Evolutionary conservation across 37 sponge, comb jelly and placozoan genomes (phyloP), one percentile per base, ranked within the genome.

Genomic region (Aplysina aerophoba): DNA sequence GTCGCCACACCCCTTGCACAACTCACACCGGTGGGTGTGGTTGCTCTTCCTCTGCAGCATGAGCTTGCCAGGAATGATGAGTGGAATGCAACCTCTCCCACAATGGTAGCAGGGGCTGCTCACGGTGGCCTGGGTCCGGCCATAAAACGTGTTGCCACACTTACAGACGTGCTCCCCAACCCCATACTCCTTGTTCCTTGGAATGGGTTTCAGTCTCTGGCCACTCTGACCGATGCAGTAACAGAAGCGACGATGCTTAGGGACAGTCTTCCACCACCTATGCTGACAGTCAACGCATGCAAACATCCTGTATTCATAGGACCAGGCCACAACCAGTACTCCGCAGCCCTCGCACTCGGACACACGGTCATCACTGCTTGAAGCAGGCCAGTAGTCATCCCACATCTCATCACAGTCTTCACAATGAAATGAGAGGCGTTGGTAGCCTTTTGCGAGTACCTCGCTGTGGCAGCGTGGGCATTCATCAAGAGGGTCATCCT

Each of bases 151-250:
- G 2, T 75, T 17, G 24, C 78, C 78, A 75, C 78, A 75, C 11
- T 40, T 15, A 75, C 87, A 87, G 6, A 40, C 54, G 73, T 72
- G 81, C 15, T 58, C 21, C 56, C 87, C 87, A 59, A 81, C 30
- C 20, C 87, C 87, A 81, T 55, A 87, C 73, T 87, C 87, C 68
- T 81, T 81, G 28, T 34, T 28, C 19, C 81, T 72, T 8, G 79
- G 80, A 25, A 87, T 81, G 39, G 87, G 59, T 37, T 85, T 77
- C 30, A 36, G 73, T 50, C 73, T 31, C 25, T 54, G 38, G 0
- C 31, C 2, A 34, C 84, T 69, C 22, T 41, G 8, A 6, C n/a
- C 69, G 25, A 44, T 44, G 50, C 84, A 84, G 15, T 34, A 27
- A 11, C 72, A 84, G 14, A 84, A 71, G 14, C 21, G 72, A 21